A percentile compares a stretch with the other conserved stretches of the same genome.
phyloP scores from a whole-genome alignment of 2,888 invertebrate species.

The Andrena trimmerana region DNA sequence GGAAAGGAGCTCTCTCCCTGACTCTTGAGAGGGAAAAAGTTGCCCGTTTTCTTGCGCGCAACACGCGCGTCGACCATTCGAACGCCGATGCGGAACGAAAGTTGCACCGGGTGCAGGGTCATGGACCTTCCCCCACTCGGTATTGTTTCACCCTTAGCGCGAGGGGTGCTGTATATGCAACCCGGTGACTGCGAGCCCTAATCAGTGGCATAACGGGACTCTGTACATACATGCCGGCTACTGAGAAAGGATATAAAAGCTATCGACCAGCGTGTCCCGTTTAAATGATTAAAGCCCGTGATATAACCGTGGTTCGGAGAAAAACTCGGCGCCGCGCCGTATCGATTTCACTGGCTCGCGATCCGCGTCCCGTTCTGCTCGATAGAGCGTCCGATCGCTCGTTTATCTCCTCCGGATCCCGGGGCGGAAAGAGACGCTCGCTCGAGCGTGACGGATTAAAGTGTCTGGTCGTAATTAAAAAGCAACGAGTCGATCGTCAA shows the following conservation, averaged over 20 bases:
- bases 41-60: slow-evolving; percentile 26
- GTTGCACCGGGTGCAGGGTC: slow-evolving; percentile 66
- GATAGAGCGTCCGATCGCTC: slow-evolving; percentile 16
- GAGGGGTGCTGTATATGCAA: slow-evolving; percentile 40
- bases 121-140: slow-evolving; percentile 65
- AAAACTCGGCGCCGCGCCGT: slow-evolving; percentile 6
- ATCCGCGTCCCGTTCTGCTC: background rate
- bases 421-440: background rate
- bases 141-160: slow-evolving; percentile 53
- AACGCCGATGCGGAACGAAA: slow-evolving; percentile 59
- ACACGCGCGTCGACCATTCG: slow-evolving; percentile 28
- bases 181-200: slow-evolving; percentile 63
- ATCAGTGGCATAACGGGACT: slow-evolving; percentile 58
- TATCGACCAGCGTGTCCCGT: slow-evolving; percentile 52
- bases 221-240: background rate
- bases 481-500: slow-evolving; percentile 12
- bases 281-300: slow-evolving; percentile 56
- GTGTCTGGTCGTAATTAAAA: slow-evolving; percentile 31
- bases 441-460: slow-evolving; percentile 37
- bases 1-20: background rate
- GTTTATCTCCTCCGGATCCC: background rate
- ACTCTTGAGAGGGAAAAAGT: background rate
- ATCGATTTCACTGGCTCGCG: background rate
- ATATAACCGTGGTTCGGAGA: slow-evolving; percentile 36
- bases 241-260: slow-evolving; percentile 42